A percentile compares a stretch with the other conserved stretches of the same genome.
Conservation (phyloP, 1,140 invertebrate species). For the Leptestheria dahalacensis region DNA sequence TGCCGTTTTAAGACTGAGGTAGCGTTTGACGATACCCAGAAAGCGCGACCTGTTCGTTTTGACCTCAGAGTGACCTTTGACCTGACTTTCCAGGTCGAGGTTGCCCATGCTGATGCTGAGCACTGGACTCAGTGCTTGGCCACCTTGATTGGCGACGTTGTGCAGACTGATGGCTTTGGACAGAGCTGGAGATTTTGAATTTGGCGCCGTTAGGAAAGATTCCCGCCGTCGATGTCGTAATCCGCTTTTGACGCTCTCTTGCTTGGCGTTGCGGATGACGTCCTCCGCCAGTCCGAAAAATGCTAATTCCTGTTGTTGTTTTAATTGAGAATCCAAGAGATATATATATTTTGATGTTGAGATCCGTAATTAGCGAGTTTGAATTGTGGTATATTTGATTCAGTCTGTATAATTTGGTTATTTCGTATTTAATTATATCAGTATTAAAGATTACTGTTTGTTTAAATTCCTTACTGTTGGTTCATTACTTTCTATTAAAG, state of each 20-base stretch:
- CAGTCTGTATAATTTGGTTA: too few species aligned
- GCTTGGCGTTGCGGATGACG: constrained; percentile 11
- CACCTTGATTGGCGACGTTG: background rate
- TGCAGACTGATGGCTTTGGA: background rate
- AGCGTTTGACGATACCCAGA: constrained; percentile 10
- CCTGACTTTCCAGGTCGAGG: background rate
- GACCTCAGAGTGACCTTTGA: background rate
- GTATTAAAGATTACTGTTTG: too few species aligned
- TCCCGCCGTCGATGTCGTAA: background rate
- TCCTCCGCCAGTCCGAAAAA: constrained; percentile 15
- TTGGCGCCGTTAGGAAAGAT: background rate
- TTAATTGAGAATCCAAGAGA: too few species aligned
- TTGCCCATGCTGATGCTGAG: constrained; percentile 9
- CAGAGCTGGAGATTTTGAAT: too few species aligned
- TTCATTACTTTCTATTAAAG: too few species aligned
- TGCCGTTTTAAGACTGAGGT: constrained; percentile 9
- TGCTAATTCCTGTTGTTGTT: constrained; percentile 10
- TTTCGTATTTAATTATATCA: too few species aligned
- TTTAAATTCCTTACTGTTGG: too few species aligned
- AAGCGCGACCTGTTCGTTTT: constrained; percentile 1
- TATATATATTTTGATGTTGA: too few species aligned
- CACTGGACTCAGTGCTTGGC: background rate
- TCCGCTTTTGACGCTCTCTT: constrained; percentile 5
- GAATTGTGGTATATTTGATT: too few species aligned
- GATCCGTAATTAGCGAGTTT: too few species aligned